phyloP scores from a whole-genome alignment of 2,888 invertebrate species.

The Prionchulus punctatus region DNA sequence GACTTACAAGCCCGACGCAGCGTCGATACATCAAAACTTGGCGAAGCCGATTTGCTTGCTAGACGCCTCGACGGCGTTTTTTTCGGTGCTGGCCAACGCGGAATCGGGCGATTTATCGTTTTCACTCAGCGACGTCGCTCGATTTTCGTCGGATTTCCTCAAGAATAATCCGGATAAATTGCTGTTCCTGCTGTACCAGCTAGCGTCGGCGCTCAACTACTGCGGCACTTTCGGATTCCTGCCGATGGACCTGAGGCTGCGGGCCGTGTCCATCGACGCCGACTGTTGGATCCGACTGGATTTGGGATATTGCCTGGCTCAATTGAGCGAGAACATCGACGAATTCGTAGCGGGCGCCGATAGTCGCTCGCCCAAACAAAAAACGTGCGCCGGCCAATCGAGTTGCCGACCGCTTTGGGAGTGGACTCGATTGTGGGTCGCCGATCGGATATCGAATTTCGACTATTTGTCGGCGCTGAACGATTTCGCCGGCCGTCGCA shows the following conservation, averaged over 20 bases:
- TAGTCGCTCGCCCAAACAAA: background rate
- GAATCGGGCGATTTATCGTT: too few relatives aligned
- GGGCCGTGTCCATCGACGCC: background rate
- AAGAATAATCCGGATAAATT: slow-evolving; percentile 1
- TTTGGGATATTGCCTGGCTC: background rate
- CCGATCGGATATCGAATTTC: slow-evolving; percentile 72
- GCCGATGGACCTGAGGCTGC: background rate
- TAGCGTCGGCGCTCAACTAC: slow-evolving; percentile 11
- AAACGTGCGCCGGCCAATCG: background rate
- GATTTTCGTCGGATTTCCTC: too few relatives aligned
- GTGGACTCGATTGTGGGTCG: slow-evolving; percentile 74
- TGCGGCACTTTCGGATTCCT: background rate
- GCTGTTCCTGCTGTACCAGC: background rate
- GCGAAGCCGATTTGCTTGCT: too few relatives aligned
- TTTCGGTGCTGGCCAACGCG: too few relatives aligned
- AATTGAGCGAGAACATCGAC: background rate
- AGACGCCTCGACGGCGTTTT: too few relatives aligned
- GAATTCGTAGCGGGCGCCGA: background rate
- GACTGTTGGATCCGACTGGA: background rate
- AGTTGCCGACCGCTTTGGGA: too few relatives aligned
- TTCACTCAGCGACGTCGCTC: too few relatives aligned
- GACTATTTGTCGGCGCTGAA: slow-evolving; percentile 81
- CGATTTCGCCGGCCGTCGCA: slow-evolving; percentile 49
- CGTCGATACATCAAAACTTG: too few relatives aligned
- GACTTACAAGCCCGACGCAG: too few relatives aligned